Evolutionary conservation across 2,797 vertebrate genomes (phyloP).

Genomic region (Acrocephalus scirpaceus): DNA sequence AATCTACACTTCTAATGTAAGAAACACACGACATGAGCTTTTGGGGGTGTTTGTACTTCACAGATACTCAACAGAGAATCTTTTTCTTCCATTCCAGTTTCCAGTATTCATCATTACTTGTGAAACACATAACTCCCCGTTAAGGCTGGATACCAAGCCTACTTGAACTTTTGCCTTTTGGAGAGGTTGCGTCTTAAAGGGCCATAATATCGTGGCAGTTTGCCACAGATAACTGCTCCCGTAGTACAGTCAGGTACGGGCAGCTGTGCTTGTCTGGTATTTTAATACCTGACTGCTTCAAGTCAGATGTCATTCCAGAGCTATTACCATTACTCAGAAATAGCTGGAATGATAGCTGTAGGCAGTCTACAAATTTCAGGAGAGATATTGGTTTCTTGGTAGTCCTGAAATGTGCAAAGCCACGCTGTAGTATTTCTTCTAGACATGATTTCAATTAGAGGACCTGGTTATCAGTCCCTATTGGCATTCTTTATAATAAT

Average conservation of each 20-base stretch:
- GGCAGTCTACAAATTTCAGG: slow-evolving; percentile 52
- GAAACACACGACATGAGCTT: not conserved
- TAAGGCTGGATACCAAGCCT: not conserved
- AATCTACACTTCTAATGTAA: not conserved
- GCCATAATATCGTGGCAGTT: slow-evolving; percentile 10
- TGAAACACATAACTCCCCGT: not conserved
- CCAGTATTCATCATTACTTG: not conserved
- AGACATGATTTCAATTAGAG: slow-evolving; percentile 56
- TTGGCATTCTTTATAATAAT: slow-evolving; percentile 41
- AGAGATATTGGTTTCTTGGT: slow-evolving; percentile 49
- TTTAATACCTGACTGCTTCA: slow-evolving; percentile 71
- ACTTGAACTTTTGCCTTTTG: slow-evolving; percentile 66
- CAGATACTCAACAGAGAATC: not conserved
- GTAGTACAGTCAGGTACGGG: slow-evolving; percentile 60
- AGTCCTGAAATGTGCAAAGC: slow-evolving; percentile 42
- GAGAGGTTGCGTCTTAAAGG: slow-evolving; percentile 22
- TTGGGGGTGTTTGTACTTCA: not conserved
- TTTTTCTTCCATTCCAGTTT: not conserved
- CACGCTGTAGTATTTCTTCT: not conserved
- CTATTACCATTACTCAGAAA: slow-evolving; percentile 62
- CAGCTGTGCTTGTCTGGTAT: slow-evolving; percentile 66
- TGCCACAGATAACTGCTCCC: slow-evolving; percentile 45
- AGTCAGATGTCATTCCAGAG: slow-evolving; percentile 72
- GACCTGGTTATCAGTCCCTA: slow-evolving; percentile 9
- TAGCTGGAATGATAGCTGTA: slow-evolving; percentile 64